Conservation (phyloP, 2,113 vertebrate genomes). For the Orcinus orca region DNA sequence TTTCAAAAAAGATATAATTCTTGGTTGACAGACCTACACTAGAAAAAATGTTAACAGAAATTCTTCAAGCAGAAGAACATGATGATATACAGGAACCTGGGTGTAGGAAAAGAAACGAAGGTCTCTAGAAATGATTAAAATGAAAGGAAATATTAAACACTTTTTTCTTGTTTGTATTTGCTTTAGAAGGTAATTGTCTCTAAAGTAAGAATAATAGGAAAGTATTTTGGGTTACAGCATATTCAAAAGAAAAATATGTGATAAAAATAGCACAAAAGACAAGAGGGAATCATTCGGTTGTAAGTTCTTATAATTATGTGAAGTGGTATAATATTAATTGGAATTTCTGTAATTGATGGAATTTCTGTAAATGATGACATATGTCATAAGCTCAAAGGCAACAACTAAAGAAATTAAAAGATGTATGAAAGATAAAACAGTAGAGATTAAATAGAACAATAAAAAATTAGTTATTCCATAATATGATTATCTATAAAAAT, state of each 20-base stretch:
- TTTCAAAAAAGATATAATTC: not conserved
- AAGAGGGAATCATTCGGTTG: not conserved
- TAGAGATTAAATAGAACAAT: not conserved
- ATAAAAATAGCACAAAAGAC: not conserved
- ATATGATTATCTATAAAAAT: not conserved
- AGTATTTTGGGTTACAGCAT: not conserved
- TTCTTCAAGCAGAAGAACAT: not conserved
- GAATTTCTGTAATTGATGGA: not conserved
- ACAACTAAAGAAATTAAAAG: not conserved
- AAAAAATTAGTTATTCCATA: not conserved
- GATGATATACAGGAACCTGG: not conserved
- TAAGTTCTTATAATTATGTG: not conserved
- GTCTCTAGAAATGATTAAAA: not conserved
- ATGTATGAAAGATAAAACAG: not conserved
- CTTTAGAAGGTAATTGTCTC: not conserved
- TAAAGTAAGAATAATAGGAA: not conserved
- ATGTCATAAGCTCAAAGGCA: not conserved
- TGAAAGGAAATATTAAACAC: not conserved
- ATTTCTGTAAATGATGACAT: not conserved
- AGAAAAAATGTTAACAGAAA: not conserved
- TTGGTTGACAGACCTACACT: not conserved
- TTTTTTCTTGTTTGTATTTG: not conserved
- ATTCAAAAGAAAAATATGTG: not conserved
- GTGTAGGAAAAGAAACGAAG: not conserved
- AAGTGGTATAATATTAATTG: not conserved